Base-by-base conservation (phyloP, 2,888 invertebrate genomes). In the Andrena camellia region DNA sequence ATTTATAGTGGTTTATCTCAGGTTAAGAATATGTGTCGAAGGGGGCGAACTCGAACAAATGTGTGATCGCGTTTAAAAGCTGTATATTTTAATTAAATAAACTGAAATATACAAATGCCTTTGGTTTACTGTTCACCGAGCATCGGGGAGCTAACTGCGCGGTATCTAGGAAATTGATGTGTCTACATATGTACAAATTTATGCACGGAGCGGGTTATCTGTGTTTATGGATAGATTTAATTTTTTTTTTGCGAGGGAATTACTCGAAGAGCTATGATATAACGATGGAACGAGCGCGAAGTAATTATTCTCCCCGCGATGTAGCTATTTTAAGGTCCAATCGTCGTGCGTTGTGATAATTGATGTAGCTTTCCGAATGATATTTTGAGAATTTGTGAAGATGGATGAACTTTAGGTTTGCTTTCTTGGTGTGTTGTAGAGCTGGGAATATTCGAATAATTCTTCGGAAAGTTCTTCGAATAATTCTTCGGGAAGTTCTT, bases 71-170 rank as follows among this genome's bases (percentile, higher is more conserved):
- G 90, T 91, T 92, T 92, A 88, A 90, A 92, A 91, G 86, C 90
- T 93, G 93, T 93, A 93, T 93, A 93, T 93, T 93, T 93, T 93
- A 93, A 93, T 93, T 91, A 93, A 92, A 92, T 88, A 90, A 91
- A 92, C 83, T 86, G 78, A 89, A 87, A 86, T 88, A 86, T 83
- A 73, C 63, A 86, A 87, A 85, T 59, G 59, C 29, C 54, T 73
- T 67, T 77, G 42, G 59, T 62, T 48, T 62, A 67, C 64, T 71
- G 23, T 67, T 79, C 8, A 20, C 17, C n/a, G 48, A 42, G 23
- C 23, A 20, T 54, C 54, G 10, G 23, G 1, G 3, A 26, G 42
- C 13, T 42, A 42, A 42, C 42, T 13, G 42, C 42, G 42, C 42
- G 4, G 42, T 42, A 13, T 42, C 3, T 42, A 13, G 42, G 42